Percentiles rank a stretch among this genome's conserved stretches.
Evolutionary conservation across 2,888 invertebrate species (phyloP).

Genomic region (Dichetophora obliterata): DNA sequence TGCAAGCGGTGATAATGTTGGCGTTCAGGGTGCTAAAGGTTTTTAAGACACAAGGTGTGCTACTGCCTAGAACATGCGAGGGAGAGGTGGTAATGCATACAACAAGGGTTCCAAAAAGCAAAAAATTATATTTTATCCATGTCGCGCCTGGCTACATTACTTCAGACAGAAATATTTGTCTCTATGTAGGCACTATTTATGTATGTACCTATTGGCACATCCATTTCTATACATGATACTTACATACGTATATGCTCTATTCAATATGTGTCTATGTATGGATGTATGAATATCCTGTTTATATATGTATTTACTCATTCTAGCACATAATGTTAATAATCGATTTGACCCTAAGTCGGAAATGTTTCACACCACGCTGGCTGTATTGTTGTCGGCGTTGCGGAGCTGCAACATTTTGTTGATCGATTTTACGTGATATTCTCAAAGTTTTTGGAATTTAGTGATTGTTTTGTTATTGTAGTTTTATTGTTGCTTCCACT

Average conservation of each 20-base stretch:
- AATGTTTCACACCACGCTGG: constrained; percentile 13
- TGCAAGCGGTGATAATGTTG: constrained; percentile 57
- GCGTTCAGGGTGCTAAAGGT: constrained; percentile 47
- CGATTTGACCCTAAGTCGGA: constrained; percentile 59
- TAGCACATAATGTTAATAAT: constrained; percentile 54
- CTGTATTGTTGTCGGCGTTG: constrained; percentile 44
- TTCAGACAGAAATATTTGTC: neutral
- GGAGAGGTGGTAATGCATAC: neutral
- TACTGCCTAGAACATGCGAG: neutral
- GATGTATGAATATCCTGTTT: constrained; percentile 10
- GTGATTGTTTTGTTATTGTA: constrained; percentile 50
- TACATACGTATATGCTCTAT: neutral
- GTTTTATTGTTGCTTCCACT: constrained; percentile 43
- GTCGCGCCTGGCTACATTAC: neutral
- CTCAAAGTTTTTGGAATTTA: constrained; percentile 67
- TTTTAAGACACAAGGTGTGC: neutral
- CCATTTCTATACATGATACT: constrained; percentile 2
- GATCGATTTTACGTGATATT: constrained; percentile 69
- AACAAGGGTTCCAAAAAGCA: neutral
- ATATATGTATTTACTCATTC: constrained; percentile 12
- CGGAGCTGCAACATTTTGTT: constrained; percentile 66
- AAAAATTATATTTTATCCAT: neutral
- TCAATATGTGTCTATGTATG: neutral
- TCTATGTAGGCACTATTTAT: too few relatives aligned
- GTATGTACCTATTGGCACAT: too few relatives aligned